Conservation (phyloP, 2,113 vertebrate genomes). For the Anhinga anhinga region DNA sequence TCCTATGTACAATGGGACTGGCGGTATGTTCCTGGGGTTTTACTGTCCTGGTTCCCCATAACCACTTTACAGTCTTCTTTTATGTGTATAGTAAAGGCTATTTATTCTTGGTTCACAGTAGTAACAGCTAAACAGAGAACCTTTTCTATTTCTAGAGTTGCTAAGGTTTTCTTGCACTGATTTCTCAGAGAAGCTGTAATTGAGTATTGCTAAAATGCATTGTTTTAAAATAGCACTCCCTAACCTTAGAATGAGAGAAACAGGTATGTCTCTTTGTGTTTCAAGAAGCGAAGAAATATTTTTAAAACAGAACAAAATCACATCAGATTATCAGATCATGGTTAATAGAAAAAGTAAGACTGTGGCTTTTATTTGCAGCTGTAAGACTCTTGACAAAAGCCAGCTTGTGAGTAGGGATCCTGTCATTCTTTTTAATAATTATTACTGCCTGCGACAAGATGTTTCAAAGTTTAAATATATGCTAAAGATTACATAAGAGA, state of each 20-base stretch:
- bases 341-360: neutral
- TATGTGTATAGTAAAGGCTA: neutral
- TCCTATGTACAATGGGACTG: neutral
- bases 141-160: neutral
- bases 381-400: neutral
- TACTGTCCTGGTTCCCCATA: neutral
- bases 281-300: neutral
- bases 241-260: neutral
- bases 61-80: neutral
- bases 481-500: neutral
- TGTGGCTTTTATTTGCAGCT: neutral
- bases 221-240: neutral
- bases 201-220: neutral
- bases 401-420: neutral
- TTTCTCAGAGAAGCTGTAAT: neutral
- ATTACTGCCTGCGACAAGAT: neutral
- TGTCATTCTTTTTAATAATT: neutral
- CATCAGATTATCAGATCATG: neutral
- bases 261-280: neutral
- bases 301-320: neutral
- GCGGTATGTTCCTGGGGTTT: accelerated
- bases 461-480: neutral
- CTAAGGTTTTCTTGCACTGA: neutral
- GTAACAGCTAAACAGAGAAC: neutral
- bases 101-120: neutral